Evolutionary conservation across 2,888 invertebrate genomes (phyloP).

Genomic region (Labia minor): DNA sequence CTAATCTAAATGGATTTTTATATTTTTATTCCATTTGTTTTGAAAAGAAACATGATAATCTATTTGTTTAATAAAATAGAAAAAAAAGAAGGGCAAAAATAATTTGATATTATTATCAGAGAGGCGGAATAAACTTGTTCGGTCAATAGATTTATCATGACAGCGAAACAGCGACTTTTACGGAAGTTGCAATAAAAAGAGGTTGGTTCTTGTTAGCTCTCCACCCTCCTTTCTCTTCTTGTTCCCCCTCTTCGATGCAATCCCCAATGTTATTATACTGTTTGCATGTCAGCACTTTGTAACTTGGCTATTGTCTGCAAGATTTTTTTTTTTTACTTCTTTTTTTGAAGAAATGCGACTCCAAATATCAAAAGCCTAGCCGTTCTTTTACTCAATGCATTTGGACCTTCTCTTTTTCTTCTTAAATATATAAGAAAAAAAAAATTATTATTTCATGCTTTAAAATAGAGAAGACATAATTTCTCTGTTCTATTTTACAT

Average conservation of each 20-base stretch:
- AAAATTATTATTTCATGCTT: too few species aligned
- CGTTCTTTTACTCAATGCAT: too few species aligned
- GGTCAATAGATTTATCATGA: slow-evolving; percentile 13
- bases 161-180: neutral
- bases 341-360: slow-evolving; percentile 4
- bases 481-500: too few species aligned
- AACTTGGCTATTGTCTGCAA: slow-evolving; percentile 2
- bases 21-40: too few species aligned
- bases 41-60: too few species aligned
- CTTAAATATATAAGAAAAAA: neutral
- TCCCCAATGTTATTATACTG: slow-evolving; percentile 13
- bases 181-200: slow-evolving; percentile 13
- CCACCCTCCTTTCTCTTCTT: neutral
- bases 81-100: too few species aligned
- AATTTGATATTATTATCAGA: neutral
- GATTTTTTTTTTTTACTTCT: neutral
- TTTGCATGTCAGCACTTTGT: slow-evolving; percentile 13
- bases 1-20: too few species aligned
- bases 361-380: neutral
- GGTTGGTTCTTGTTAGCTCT: neutral
- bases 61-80: too few species aligned
- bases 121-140: neutral
- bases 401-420: neutral
- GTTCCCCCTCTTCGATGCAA: neutral
- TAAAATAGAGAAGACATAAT: too few species aligned